Percentiles rank a stretch among this genome's conserved stretches.
Conservation (phyloP, 2,888 invertebrate genomes). For the Nomada ferruginata region DNA sequence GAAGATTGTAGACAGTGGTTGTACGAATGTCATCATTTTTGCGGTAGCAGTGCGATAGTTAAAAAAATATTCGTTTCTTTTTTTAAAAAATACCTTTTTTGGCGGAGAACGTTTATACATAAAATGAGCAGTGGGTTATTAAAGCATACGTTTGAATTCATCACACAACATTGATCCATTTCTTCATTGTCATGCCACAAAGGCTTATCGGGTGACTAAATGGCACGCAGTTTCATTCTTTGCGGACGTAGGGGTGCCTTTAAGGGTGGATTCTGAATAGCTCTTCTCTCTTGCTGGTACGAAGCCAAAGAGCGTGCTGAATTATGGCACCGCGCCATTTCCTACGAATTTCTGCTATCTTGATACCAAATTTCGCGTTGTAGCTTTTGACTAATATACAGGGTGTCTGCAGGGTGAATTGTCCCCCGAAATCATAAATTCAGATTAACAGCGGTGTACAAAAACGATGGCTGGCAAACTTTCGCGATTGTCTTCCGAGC, state of each 20-base stretch:
- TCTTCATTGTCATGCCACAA: neutral
- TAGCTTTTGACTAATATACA: constrained; percentile 39
- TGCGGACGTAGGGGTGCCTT: constrained; percentile 11
- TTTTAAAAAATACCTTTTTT: neutral
- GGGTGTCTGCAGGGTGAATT: neutral
- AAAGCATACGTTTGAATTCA: neutral
- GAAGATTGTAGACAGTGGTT: too few relatives aligned
- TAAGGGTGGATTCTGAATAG: constrained; percentile 29
- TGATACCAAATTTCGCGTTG: constrained; percentile 8
- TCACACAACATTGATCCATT: neutral
- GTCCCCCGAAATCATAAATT: neutral
- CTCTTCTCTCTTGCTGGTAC: constrained; percentile 21
- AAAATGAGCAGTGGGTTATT: neutral
- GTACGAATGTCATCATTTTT: neutral
- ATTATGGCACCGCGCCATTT: constrained; percentile 41
- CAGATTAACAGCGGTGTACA: neutral
- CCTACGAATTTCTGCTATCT: constrained; percentile 20
- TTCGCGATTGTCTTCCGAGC: neutral
- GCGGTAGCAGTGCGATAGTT: neutral
- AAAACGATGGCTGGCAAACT: neutral
- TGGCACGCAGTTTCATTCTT: neutral
- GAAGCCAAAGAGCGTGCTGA: constrained; percentile 8
- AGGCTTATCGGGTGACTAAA: neutral
- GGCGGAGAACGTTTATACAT: neutral
- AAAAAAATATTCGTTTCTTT: neutral